A percentile compares a stretch with the other conserved stretches of the same genome.
Conservation (phyloP, 30 jellyfish, hydroid and myxozoan species). For the Hydractinia echinata region DNA sequence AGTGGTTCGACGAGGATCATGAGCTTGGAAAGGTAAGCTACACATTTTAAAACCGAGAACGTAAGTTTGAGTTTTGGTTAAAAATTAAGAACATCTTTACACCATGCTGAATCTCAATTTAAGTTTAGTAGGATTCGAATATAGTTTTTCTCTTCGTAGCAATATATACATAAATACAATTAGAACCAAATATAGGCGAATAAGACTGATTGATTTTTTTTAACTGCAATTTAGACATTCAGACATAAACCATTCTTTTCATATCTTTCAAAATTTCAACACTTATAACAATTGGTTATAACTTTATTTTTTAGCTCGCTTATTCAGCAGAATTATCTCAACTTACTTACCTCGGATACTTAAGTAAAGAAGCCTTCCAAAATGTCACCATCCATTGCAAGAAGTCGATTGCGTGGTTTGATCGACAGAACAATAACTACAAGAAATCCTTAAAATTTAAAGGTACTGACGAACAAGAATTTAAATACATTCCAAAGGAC, state of each 20-base stretch:
- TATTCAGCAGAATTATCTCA: slow-evolving; percentile 84
- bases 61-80: too few relatives aligned
- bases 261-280: too few relatives aligned
- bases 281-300: background rate
- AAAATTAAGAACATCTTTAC: too few relatives aligned
- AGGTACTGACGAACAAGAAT: slow-evolving; percentile 68
- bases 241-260: background rate
- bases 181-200: too few relatives aligned
- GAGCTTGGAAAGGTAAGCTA: slow-evolving; percentile 63
- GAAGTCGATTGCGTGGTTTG: slow-evolving; percentile 81
- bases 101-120: too few relatives aligned
- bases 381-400: slow-evolving; percentile 74
- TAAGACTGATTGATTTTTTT: too few relatives aligned
- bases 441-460: slow-evolving; percentile 65
- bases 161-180: too few relatives aligned
- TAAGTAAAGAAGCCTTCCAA: slow-evolving; percentile 89
- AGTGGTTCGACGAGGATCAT: slow-evolving; percentile 88
- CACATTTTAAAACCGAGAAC: background rate
- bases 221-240: too few relatives aligned
- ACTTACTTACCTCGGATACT: slow-evolving; percentile 61
- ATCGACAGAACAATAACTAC: slow-evolving; percentile 58
- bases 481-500: slow-evolving; percentile 43
- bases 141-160: too few relatives aligned
- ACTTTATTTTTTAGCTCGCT: slow-evolving; percentile 40
- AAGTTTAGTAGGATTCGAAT: too few relatives aligned